Conservation (phyloP, 2,888 invertebrate genomes). For the Lithophane semibrunnea region DNA sequence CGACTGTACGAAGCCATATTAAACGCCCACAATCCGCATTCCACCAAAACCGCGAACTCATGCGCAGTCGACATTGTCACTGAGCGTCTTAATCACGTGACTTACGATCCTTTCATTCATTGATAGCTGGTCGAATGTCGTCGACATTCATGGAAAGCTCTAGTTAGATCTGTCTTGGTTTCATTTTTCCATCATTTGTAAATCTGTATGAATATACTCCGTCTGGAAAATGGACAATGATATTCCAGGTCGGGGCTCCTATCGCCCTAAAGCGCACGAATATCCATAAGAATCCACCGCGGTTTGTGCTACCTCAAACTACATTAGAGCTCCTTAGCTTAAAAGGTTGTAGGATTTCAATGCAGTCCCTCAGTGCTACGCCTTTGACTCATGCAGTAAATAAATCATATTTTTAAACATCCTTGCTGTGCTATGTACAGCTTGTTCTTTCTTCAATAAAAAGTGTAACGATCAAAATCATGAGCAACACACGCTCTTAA, state of each 20-base stretch:
- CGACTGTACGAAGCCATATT: conserved; percentile 47
- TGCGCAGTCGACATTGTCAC: conserved; percentile 50
- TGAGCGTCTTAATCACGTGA: neutral
- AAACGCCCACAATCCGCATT: conserved; percentile 71
- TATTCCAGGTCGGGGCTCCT: no score
- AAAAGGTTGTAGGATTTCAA: no score
- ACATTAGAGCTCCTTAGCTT: no score
- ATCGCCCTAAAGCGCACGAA: no score
- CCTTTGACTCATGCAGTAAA: no score
- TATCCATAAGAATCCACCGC: no score
- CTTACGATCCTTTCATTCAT: neutral
- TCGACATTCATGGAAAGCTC: neutral
- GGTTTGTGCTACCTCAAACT: no score
- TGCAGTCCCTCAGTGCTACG: no score
- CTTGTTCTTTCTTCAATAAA: neutral
- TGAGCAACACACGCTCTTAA: neutral
- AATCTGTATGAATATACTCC: neutral
- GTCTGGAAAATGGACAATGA: neutral
- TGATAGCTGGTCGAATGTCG: neutral
- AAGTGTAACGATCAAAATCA: neutral
- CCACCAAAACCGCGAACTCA: conserved; percentile 70
- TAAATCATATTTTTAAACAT: no score
- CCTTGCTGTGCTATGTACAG: no score
- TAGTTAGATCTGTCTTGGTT: neutral
- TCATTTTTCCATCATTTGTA: neutral